Conservation (phyloP, 92 coral and sea anemone genomes). For the Meandrina meandrites region DNA sequence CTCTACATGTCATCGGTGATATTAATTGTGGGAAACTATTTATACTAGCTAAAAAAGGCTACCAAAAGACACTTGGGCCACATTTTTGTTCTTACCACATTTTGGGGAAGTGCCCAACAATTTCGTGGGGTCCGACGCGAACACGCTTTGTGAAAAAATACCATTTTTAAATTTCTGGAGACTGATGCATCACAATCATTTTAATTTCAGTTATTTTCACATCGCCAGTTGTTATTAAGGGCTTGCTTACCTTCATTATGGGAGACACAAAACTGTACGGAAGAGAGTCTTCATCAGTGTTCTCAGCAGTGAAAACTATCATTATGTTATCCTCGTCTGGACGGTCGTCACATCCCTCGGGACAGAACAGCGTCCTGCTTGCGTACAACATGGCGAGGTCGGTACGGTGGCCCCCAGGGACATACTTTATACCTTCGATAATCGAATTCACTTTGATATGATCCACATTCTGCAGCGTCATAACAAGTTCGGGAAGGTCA, state of each 20-base stretch:
- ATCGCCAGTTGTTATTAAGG: not conserved
- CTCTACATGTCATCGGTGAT: not conserved
- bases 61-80: too few species aligned
- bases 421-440: slow-evolving; percentile 3
- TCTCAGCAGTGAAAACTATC: slow-evolving; percentile 25
- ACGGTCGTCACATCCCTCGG: slow-evolving; percentile 17
- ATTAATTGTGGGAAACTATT: not conserved
- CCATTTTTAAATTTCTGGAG: not conserved
- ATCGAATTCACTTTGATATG: not conserved
- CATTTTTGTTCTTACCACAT: too few species aligned
- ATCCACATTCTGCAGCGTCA: slow-evolving; percentile 6
- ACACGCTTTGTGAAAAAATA: not conserved
- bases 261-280: slow-evolving; percentile 16
- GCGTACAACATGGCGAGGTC: slow-evolving; percentile 41
- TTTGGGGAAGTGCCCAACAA: too few species aligned
- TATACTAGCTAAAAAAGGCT: too few species aligned
- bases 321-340: slow-evolving; percentile 18
- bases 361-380: slow-evolving; percentile 21
- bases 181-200: not conserved
- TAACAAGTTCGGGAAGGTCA: slow-evolving; percentile 9
- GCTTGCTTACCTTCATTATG: slow-evolving; percentile 23
- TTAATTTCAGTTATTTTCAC: not conserved
- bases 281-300: slow-evolving; percentile 13
- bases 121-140: too few species aligned
- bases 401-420: slow-evolving; percentile 32